Conservation (phyloP, 2,113 vertebrate species). For the Pteropus alecto region DNA sequence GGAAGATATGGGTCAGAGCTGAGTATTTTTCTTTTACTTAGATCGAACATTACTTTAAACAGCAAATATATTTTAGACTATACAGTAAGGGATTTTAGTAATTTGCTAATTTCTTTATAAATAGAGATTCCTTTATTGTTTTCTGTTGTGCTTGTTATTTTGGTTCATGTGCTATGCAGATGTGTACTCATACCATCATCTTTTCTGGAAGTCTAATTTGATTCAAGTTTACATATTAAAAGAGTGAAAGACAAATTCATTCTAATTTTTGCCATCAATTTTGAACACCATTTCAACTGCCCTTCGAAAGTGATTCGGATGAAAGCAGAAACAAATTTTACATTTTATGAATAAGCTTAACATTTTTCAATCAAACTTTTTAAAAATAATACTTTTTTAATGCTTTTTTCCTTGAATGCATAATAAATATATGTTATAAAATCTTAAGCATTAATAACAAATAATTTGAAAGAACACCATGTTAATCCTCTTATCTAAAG, state of each 20-base stretch:
- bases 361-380: not conserved
- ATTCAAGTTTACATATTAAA: not conserved
- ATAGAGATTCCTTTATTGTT: not conserved
- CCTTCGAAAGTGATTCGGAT: not conserved
- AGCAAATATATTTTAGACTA: not conserved
- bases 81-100: not conserved
- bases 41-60: not conserved
- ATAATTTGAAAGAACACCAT: not conserved
- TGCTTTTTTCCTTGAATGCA: not conserved
- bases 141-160: not conserved
- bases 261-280: not conserved
- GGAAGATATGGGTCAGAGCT: not conserved
- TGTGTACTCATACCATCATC: not conserved
- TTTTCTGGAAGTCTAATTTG: conserved; percentile 5
- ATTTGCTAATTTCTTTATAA: not conserved
- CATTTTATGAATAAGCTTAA: not conserved
- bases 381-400: not conserved
- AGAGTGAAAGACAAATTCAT: not conserved
- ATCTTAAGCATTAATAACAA: not conserved
- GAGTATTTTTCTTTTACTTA: not conserved
- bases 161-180: not conserved
- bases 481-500: not conserved
- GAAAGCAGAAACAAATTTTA: not conserved
- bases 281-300: not conserved
- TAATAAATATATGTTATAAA: not conserved